Evolutionary conservation across 2,113 vertebrate species (phyloP), one percentile per base, ranked within the genome.

Genomic region (Dendropsophus ebraccatus): DNA sequence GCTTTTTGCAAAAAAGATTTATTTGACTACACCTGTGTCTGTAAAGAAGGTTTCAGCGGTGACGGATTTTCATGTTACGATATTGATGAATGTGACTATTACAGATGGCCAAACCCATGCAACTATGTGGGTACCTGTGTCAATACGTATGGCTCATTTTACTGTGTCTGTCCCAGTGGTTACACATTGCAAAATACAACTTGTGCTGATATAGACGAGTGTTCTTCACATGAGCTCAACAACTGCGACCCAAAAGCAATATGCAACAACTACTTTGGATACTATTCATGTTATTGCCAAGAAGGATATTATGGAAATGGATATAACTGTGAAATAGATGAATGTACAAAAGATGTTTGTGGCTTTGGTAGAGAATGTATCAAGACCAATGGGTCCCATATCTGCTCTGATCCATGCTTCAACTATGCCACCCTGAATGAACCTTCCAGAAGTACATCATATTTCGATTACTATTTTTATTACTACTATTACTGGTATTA

Each of bases 361-460:
- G 35, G 5, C 1, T 8, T 25, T 17, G 81, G 47, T 16, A 54
- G 88, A 74, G 86, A 69, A 0, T 91, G 91, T 0, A 76, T 60
- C 73, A 37, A 54, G 4, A 0, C 12, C 62, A 16, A 83, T 25
- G 3, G 86, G 1, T 87, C 81, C 2, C 21, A 86, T 0, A 0
- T 25, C 65, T 91, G 90, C 25, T 82, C 83, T 23, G 91, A 93
- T n/a, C 91, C 92, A 41, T 92, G 92, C 54, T 19, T 84, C 37
- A 90, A 75, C 23, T 73, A 91, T 37, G 88, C 50, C 0, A 0
- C n/a, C 7, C 67, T 93, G 70, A 37, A 90, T 0, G 87, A 93
- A 0, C 60, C 87, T 0, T 83, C 86, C 30, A 87, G 91, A 25
- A 91, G 91, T 85, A 85, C 32, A 0, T 81, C 87, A 5, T 60